Conservation (phyloP, 2,888 invertebrate species). For the Terebella lapidaria region DNA sequence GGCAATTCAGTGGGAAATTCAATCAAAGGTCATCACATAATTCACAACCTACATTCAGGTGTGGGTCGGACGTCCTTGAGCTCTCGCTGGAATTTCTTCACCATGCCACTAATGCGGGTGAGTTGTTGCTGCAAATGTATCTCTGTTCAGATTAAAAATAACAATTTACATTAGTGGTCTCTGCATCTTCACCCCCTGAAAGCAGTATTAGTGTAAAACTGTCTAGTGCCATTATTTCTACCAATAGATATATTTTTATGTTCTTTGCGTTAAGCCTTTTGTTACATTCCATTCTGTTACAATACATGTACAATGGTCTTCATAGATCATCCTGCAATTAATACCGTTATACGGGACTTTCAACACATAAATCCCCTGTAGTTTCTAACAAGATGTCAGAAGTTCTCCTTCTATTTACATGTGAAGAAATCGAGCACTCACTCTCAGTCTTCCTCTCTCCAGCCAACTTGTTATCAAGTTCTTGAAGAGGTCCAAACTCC, state of each 20-base stretch:
- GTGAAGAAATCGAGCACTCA: too few species aligned
- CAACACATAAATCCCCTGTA: too few species aligned
- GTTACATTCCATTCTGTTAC: background rate
- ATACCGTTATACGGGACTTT: too few species aligned
- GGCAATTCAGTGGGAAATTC: too few species aligned
- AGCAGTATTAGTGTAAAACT: background rate
- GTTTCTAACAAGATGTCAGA: too few species aligned
- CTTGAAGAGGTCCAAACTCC: constrained; percentile 40
- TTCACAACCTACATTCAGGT: constrained; percentile 48
- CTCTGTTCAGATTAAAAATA: constrained; percentile 24
- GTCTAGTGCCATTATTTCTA: background rate
- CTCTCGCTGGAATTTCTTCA: constrained; percentile 44
- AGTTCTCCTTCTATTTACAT: too few species aligned
- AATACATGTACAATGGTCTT: background rate
- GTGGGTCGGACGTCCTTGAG: constrained; percentile 46
- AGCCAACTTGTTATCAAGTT: constrained; percentile 33
- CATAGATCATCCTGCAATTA: too few species aligned
- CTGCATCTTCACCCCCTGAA: too few species aligned
- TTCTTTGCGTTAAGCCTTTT: background rate
- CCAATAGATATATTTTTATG: background rate
- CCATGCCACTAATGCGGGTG: constrained; percentile 43
- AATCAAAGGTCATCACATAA: too few species aligned
- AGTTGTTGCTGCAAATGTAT: constrained; percentile 39
- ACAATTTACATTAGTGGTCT: too few species aligned
- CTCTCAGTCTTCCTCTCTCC: constrained; percentile 40